Evolutionary conservation across 2,888 invertebrate species (phyloP).

Genomic region (Liodrosophila aerea): DNA sequence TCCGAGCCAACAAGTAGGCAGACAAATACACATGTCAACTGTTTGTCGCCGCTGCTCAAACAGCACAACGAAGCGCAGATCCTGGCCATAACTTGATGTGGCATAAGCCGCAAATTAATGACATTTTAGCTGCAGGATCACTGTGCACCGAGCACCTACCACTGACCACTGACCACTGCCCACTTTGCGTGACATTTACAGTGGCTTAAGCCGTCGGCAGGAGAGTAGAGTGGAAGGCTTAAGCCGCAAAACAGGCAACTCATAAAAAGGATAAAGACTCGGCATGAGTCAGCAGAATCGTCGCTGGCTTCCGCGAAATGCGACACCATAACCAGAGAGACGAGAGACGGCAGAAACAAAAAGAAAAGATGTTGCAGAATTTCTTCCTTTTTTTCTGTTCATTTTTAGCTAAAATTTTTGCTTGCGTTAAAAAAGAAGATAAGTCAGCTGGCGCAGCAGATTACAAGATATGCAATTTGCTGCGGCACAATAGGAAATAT

Average conservation of each 20-base stretch:
- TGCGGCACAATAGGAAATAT: slow-evolving; percentile 69
- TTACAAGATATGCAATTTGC: slow-evolving; percentile 66
- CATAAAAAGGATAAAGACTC: slow-evolving; percentile 70
- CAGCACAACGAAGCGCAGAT: slow-evolving; percentile 1
- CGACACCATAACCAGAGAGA: slow-evolving; percentile 47
- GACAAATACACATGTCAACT: slow-evolving; percentile 51
- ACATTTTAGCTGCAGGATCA: slow-evolving; percentile 42
- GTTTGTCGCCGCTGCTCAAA: slow-evolving; percentile 54
- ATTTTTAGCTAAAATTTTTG: slow-evolving; percentile 46
- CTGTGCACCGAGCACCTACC: slow-evolving; percentile 16
- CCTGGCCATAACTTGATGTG: slow-evolving; percentile 40
- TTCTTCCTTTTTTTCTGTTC: slow-evolving; percentile 24
- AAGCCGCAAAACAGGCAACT: slow-evolving; percentile 55
- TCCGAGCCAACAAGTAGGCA: slow-evolving; percentile 42
- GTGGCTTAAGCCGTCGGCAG: slow-evolving; percentile 61
- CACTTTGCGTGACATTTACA: slow-evolving; percentile 70
- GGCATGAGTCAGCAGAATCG: slow-evolving; percentile 46
- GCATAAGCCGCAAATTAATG: slow-evolving; percentile 73
- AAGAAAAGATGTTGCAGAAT: slow-evolving; percentile 53
- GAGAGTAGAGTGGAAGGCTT: slow-evolving; percentile 47
- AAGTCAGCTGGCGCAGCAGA: slow-evolving; percentile 65
- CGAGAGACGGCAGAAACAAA: slow-evolving; percentile 31
- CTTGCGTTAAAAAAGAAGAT: slow-evolving; percentile 14
- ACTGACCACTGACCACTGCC: slow-evolving; percentile 41
- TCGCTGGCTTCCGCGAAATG: slow-evolving; percentile 68